Evolutionary conservation across 2,113 vertebrate genomes (phyloP).

Genomic region (Toxotes jaculatrix): DNA sequence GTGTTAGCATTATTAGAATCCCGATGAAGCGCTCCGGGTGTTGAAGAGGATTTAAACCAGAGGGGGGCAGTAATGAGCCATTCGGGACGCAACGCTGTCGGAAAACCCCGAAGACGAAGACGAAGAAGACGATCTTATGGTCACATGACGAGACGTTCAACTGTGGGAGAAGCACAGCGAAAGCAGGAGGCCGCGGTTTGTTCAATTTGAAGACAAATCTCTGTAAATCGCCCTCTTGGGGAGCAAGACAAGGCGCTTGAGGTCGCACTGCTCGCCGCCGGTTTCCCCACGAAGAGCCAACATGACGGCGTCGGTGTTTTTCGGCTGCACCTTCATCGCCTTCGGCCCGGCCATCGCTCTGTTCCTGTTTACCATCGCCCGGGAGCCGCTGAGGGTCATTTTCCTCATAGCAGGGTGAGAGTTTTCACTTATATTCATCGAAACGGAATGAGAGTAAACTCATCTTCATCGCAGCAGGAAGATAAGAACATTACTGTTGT

Average conservation of each 20-base stretch:
- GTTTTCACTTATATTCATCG: rapidly evolving
- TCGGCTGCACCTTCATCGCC: slow-evolving; percentile 88
- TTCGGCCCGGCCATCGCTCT: slow-evolving; percentile 87
- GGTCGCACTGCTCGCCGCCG: background rate
- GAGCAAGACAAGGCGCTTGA: background rate
- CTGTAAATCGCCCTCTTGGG: rapidly evolving
- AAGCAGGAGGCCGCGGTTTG: background rate
- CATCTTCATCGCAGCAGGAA: rapidly evolving
- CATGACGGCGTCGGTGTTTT: slow-evolving; percentile 87
- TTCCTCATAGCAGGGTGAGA: slow-evolving; percentile 89
- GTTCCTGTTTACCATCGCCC: slow-evolving; percentile 87
- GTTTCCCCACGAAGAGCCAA: slow-evolving; percentile 9
- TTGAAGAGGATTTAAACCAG: too few species aligned
- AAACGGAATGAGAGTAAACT: rapidly evolving
- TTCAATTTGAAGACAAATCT: background rate
- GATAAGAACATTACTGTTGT: rapidly evolving
- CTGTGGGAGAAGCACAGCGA: background rate
- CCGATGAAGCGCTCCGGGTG: too few species aligned
- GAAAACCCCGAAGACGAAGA: background rate
- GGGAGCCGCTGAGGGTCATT: slow-evolving; percentile 86
- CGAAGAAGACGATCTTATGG: background rate
- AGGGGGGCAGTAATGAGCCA: background rate
- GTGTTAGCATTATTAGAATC: too few species aligned
- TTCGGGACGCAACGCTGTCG: background rate
- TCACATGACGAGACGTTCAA: slow-evolving; percentile 20